These are phyloP conservation scores for Pteropus rufus DNA, from an alignment of 2,797 vertebrate genomes.

Conservation along the genomic window DNA sequence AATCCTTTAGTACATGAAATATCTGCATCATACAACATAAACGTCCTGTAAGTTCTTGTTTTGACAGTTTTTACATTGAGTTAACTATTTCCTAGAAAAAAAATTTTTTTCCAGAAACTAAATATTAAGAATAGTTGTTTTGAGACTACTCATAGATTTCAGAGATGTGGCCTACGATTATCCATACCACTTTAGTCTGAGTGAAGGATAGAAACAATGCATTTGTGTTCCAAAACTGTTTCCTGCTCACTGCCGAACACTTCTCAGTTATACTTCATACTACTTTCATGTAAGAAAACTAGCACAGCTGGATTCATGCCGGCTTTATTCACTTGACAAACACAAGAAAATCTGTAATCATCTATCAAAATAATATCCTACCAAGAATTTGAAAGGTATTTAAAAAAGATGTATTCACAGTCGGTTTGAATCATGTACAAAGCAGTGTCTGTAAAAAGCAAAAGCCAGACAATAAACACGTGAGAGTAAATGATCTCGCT, in stretches of 20 bases:
- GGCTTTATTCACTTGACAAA: slow-evolving; percentile 82
- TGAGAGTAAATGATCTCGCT: slow-evolving; percentile 52
- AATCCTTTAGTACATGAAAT: neutral
- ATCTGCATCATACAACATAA: neutral
- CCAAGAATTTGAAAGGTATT: slow-evolving; percentile 78
- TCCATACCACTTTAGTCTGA: neutral
- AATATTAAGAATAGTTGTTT: neutral
- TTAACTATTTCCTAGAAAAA: slow-evolving; percentile 32
- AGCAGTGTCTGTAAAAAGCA: slow-evolving; percentile 77
- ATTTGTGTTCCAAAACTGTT: neutral
- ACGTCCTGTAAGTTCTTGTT: neutral
- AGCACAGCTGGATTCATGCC: slow-evolving; percentile 70
- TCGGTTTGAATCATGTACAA: slow-evolving; percentile 78
- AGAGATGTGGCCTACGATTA: slow-evolving; percentile 4
- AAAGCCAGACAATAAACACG: slow-evolving; percentile 65
- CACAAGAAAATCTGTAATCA: slow-evolving; percentile 80
- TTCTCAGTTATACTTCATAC: neutral
- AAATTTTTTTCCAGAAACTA: neutral
- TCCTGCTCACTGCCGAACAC: neutral
- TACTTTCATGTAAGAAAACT: neutral
- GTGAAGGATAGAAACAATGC: neutral
- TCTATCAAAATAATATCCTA: slow-evolving; percentile 83
- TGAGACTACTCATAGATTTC: neutral
- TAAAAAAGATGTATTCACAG: slow-evolving; percentile 81
- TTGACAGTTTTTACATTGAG: neutral